A percentile compares a stretch with the other conserved stretches of the same genome.
These are phyloP conservation scores for Psilopogon haemacephalus DNA, from an alignment of 2,113 vertebrate genomes.

Conservation along the genomic window DNA sequence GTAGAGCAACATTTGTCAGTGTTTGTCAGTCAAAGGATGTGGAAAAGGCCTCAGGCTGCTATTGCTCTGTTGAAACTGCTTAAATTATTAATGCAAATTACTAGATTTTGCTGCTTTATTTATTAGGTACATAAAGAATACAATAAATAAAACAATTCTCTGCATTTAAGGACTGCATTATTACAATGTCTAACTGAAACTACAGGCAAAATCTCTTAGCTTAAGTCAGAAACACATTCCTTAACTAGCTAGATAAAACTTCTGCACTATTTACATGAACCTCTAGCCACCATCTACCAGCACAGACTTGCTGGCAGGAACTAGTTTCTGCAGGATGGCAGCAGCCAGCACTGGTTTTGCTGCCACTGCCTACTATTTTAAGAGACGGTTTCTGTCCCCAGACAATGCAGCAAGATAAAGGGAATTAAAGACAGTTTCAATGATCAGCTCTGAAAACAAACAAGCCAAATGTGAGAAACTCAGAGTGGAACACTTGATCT, in stretches of 20 bases:
- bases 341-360: not conserved
- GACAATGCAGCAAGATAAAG: not conserved
- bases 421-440: not conserved
- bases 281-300: not conserved
- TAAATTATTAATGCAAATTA: not conserved
- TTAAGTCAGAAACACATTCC: not conserved
- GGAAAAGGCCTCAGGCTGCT: not conserved
- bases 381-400: not conserved
- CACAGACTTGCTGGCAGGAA: not conserved
- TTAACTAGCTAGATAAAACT: not conserved
- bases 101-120: not conserved
- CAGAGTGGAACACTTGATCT: not conserved
- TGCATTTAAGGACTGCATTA: not conserved
- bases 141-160: not conserved
- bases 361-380: not conserved
- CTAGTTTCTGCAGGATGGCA: fast-evolving
- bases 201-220: not conserved
- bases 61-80: not conserved
- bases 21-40: not conserved
- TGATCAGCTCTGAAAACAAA: not conserved
- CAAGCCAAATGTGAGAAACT: not conserved
- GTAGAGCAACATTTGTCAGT: not conserved
- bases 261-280: not conserved
- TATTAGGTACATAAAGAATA: not conserved
- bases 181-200: not conserved